Base-by-base conservation (phyloP, 2,888 invertebrate species). In the Strigamia crassipes region DNA sequence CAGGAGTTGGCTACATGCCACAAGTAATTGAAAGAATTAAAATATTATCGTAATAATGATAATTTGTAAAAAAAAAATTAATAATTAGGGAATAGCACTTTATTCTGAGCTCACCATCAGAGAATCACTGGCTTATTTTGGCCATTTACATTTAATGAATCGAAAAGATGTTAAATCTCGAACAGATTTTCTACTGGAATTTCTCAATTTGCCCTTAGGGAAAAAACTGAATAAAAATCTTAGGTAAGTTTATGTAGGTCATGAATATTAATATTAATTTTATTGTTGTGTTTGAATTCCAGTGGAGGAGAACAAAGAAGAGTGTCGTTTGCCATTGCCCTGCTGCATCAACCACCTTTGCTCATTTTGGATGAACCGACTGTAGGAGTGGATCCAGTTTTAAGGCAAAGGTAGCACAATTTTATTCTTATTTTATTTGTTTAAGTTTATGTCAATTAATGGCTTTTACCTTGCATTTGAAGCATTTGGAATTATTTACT, bases 1-100 rank as follows among this genome's bases (percentile, higher is more conserved):
- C 94, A 86, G 91, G 95, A 31, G 96, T 97, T 18, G 97, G 97
- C 80, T 97, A 97, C 89, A 97, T 97, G 97, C 97, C 97, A 0
- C 94, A 94, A 91, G 94, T 81, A 81, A 21, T 38, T 51, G 5
- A n/a, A n/a, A n/a, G n/a, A n/a, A n/a, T n/a, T n/a, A n/a, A n/a
- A n/a, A n/a, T n/a, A n/a, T n/a, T n/a, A n/a, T n/a, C n/a, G n/a
- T n/a, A n/a, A n/a, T n/a, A n/a, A n/a, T n/a, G n/a, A n/a, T n/a
- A n/a, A n/a, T n/a, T n/a, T n/a, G n/a, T n/a, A n/a, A n/a, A n/a
- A n/a, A n/a, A n/a, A n/a, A n/a, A n/a, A n/a, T n/a, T 12, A 23
- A n/a, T 78, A n/a, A n/a, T 78, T 8, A 61, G 61, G 61, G n/a
- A 10, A 15, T 61, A 10, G 61, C 61, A 61, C 23, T 61, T 18